Conservation (phyloP, 2,113 vertebrate species). For the Alectura lathami region DNA sequence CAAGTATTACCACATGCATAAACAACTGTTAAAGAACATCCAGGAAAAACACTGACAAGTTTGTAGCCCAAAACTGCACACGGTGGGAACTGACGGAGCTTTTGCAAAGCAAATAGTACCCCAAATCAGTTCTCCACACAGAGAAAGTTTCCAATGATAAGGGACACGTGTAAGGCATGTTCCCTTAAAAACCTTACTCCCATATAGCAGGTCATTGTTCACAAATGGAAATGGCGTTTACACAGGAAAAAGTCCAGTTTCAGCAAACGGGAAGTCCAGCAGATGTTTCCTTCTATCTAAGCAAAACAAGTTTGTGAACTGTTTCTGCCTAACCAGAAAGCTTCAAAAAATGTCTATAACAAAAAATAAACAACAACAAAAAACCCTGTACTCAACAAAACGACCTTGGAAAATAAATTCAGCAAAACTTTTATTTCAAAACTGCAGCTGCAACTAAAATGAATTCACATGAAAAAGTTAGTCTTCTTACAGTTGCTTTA, state of each 20-base stretch:
- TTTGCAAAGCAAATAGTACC: not conserved
- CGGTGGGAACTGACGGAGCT: not conserved
- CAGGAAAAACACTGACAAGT: not conserved
- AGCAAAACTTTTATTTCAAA: not conserved
- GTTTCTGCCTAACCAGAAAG: not conserved
- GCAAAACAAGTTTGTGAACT: conserved; percentile 48
- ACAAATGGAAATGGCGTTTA: conserved; percentile 66
- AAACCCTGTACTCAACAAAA: not conserved
- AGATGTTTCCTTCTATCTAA: conserved; percentile 80
- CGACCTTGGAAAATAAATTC: not conserved
- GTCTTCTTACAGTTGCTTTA: not conserved
- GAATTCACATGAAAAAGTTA: not conserved
- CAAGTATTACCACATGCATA: not conserved
- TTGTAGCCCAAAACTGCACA: not conserved
- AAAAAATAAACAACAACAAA: not conserved
- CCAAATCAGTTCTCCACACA: conserved; percentile 2
- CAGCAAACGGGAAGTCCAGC: conserved; percentile 68
- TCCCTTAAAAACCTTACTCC: conserved; percentile 51
- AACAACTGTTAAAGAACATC: not conserved
- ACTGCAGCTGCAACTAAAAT: not conserved
- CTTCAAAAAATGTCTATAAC: not conserved
- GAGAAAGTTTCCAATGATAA: conserved; percentile 30
- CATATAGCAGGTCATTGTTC: conserved; percentile 68
- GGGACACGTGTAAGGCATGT: not conserved
- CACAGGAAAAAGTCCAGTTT: conserved; percentile 71